A percentile compares a stretch with the other conserved stretches of the same genome.
Conservation (phyloP, 2,797 vertebrate genomes). For the Phataginus tetradactyla region DNA sequence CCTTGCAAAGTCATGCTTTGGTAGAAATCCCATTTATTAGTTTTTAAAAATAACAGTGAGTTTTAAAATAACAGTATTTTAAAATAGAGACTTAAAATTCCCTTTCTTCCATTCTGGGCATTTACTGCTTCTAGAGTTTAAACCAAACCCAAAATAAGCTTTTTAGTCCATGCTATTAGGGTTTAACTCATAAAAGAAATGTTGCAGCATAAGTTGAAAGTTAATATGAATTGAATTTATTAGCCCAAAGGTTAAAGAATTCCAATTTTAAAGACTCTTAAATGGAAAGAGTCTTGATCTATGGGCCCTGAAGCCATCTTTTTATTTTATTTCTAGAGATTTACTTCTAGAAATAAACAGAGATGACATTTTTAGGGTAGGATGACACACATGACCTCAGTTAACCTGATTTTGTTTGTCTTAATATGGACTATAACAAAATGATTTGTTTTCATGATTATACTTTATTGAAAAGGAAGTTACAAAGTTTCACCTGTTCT, state of each 20-base stretch:
- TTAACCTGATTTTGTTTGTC: neutral
- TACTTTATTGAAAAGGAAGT: slow-evolving; percentile 11
- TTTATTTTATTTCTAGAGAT: neutral
- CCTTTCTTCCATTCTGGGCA: slow-evolving; percentile 36
- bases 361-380: slow-evolving; percentile 10
- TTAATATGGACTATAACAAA: neutral
- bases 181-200: slow-evolving; percentile 42
- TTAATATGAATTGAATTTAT: neutral
- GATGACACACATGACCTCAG: neutral
- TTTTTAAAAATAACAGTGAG: slow-evolving; percentile 29
- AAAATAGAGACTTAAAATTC: slow-evolving; percentile 58
- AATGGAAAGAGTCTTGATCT: neutral
- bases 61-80: slow-evolving; percentile 45
- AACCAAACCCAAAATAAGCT: slow-evolving; percentile 55
- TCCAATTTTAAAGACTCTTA: slow-evolving; percentile 26
- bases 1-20: slow-evolving; percentile 20
- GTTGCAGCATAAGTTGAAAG: neutral
- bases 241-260: neutral
- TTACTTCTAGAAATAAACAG: neutral
- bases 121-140: slow-evolving; percentile 43
- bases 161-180: slow-evolving; percentile 30
- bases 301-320: neutral
- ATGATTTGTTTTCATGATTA: neutral
- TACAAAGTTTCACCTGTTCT: slow-evolving; percentile 32
- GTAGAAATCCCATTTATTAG: slow-evolving; percentile 22